Evolutionary conservation across 2,888 invertebrate species (phyloP).

Genomic region (Taenaris catops): DNA sequence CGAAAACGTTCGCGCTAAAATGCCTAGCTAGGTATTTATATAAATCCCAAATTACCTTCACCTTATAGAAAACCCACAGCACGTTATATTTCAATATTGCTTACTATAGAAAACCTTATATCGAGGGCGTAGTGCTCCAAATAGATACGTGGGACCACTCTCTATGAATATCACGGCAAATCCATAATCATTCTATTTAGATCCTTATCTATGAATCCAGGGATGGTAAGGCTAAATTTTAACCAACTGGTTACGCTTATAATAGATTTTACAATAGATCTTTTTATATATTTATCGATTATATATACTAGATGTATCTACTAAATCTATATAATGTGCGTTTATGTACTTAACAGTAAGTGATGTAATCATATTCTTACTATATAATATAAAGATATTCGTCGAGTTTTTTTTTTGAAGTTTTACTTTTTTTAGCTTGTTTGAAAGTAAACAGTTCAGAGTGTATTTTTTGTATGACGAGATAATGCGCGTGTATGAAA

Average conservation of each 20-base stretch:
- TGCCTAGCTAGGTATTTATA: too few relatives aligned
- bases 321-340: constrained; percentile 47
- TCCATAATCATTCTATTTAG: constrained; percentile 65
- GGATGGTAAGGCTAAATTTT: constrained; percentile 58
- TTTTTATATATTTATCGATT: constrained; percentile 68
- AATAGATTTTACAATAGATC: constrained; percentile 64
- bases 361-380: too few relatives aligned
- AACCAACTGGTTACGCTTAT: constrained; percentile 74
- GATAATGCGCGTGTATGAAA: too few relatives aligned
- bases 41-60: too few relatives aligned
- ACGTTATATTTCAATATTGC: too few relatives aligned
- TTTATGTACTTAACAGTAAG: constrained; percentile 22
- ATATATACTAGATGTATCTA: constrained; percentile 44
- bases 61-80: too few relatives aligned
- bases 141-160: constrained; percentile 71
- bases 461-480: too few relatives aligned
- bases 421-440: too few relatives aligned
- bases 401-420: too few relatives aligned
- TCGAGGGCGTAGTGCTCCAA: constrained; percentile 61
- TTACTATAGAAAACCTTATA: constrained; percentile 6
- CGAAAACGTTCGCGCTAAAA: too few relatives aligned
- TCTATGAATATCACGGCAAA: constrained; percentile 67
- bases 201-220: constrained; percentile 53
- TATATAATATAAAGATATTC: too few relatives aligned
- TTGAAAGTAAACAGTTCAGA: too few relatives aligned